Evolutionary conservation across 2,797 vertebrate genomes (phyloP).

Genomic region (Nyctalus aviator): DNA sequence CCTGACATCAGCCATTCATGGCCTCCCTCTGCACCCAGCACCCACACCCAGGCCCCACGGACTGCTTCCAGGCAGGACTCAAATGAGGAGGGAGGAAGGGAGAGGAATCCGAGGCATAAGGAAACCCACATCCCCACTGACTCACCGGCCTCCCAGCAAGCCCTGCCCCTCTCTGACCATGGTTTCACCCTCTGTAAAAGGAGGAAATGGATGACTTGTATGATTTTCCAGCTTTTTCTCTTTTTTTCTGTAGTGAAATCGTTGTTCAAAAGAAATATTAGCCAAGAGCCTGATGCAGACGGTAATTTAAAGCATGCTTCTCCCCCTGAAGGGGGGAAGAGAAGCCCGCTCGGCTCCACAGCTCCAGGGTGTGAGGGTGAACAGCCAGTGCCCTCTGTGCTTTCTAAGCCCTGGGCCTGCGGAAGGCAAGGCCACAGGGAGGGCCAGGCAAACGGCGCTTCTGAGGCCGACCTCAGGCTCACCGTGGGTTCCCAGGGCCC

Average conservation of each 20-base stretch:
- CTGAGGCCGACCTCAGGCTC: too few relatives aligned
- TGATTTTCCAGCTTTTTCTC: background rate
- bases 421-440: background rate
- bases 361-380: background rate
- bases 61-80: background rate
- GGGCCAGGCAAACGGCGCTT: background rate
- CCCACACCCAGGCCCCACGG: background rate
- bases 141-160: background rate
- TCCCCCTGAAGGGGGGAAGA: background rate
- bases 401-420: background rate
- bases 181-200: background rate
- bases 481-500: background rate
- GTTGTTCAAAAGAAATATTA: background rate
- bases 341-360: background rate
- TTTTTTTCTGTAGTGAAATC: background rate
- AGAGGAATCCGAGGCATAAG: accelerated
- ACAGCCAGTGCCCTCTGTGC: background rate
- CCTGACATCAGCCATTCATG: background rate
- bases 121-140: background rate
- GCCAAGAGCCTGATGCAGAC: background rate
- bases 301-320: background rate
- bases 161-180: background rate
- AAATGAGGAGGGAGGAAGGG: background rate
- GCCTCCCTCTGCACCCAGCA: background rate
- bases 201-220: background rate